A percentile compares a stretch with the other conserved stretches of the same genome.
Evolutionary conservation across 2,797 vertebrate genomes (phyloP).

Genomic region (Geotrypetes seraphini): DNA sequence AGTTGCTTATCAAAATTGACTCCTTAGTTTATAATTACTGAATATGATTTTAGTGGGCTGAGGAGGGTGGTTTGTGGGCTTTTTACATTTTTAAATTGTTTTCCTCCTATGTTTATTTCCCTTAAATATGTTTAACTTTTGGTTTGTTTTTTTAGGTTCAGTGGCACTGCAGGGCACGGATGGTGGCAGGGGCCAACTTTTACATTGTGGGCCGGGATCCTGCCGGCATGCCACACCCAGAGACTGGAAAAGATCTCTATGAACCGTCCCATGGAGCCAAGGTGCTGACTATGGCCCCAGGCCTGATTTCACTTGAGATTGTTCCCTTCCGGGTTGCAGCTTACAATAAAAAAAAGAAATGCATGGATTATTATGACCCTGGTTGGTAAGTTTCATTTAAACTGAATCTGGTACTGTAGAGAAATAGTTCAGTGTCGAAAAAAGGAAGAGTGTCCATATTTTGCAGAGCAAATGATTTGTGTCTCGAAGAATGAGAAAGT

Average conservation of each 20-base stretch:
- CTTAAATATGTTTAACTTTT: no score
- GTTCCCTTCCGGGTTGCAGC: slow-evolving; percentile 95
- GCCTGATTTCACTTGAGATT: slow-evolving; percentile 89
- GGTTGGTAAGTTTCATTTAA: slow-evolving; percentile 71
- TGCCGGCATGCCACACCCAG: slow-evolving; percentile 91
- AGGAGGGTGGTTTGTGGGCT: no score
- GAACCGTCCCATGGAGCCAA: slow-evolving; percentile 92
- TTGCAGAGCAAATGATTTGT: no score
- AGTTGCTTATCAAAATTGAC: no score
- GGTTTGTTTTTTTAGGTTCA: slow-evolving; percentile 93
- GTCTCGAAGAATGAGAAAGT: no score
- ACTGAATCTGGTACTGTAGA: no score
- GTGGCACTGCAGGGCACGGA: slow-evolving; percentile 93
- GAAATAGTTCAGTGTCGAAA: no score
- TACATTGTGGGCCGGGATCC: slow-evolving; percentile 96
- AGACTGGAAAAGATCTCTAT: slow-evolving; percentile 88
- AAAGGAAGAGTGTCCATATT: no score
- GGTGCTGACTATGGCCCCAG: slow-evolving; percentile 96
- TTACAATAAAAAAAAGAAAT: slow-evolving; percentile 86
- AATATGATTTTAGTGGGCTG: slow-evolving; percentile 8
- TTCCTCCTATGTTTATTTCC: no score
- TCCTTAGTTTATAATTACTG: no score
- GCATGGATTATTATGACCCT: slow-evolving; percentile 91
- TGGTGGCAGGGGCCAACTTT: slow-evolving; percentile 97
- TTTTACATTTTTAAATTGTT: slow-evolving; percentile 1